Conservation (phyloP, 2,113 vertebrate species). For the Hydropotes inermis region DNA sequence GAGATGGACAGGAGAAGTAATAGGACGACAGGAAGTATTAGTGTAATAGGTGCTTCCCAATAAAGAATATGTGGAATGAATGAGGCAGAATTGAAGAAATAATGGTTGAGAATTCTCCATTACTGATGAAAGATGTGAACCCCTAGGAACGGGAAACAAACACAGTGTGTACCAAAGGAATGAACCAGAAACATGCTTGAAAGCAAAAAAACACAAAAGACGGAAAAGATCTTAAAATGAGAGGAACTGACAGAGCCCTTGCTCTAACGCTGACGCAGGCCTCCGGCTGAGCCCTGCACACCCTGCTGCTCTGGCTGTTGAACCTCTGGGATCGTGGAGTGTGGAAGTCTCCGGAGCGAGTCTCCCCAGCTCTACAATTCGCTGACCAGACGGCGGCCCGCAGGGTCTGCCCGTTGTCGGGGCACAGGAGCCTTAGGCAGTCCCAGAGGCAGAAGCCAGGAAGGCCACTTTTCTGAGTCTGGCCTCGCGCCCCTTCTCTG, state of each 20-base stretch:
- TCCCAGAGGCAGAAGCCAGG: neutral
- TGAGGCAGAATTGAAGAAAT: neutral
- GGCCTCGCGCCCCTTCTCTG: neutral
- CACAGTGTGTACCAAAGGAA: accelerated
- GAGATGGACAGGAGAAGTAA: neutral
- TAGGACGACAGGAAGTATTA: neutral
- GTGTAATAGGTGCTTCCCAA: neutral
- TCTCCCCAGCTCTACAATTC: neutral
- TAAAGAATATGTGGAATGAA: neutral
- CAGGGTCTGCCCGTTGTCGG: neutral
- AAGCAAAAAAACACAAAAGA: neutral
- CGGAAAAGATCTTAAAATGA: neutral
- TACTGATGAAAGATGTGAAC: neutral
- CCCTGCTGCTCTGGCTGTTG: neutral
- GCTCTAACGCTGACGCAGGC: neutral
- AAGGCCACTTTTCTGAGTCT: neutral
- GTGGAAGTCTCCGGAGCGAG: neutral
- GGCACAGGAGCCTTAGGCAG: neutral
- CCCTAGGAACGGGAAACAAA: neutral
- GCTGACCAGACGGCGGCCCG: neutral
- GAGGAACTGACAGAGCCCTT: neutral
- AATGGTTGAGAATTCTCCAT: neutral
- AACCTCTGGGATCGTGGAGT: neutral
- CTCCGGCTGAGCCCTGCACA: neutral
- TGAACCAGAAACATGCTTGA: neutral